These are phyloP conservation scores for Percopsis transmontana DNA, from an alignment of 2,113 vertebrate species.

Conservation along the genomic window DNA sequence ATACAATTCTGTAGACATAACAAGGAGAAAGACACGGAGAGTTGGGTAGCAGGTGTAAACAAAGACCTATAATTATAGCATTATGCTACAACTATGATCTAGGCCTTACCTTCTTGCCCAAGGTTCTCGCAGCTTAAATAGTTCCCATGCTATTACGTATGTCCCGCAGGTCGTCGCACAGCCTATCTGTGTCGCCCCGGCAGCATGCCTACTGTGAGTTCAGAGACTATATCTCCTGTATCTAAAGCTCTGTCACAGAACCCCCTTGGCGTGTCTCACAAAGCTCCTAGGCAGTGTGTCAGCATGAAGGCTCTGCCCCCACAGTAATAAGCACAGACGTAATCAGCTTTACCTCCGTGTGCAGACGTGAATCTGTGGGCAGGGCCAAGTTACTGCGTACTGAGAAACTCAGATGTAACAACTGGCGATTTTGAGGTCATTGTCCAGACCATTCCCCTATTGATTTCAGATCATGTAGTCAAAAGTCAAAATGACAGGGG, in stretches of 20 bases:
- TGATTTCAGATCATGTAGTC: too few relatives aligned
- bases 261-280: constrained; percentile 23
- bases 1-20: not conserved
- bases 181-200: constrained; percentile 33
- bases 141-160: constrained; percentile 50
- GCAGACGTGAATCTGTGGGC: constrained; percentile 62
- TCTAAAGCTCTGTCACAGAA: constrained; percentile 47
- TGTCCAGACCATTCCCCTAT: not conserved
- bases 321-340: constrained; percentile 58
- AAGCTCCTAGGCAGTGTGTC: constrained; percentile 39
- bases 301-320: constrained; percentile 31
- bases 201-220: constrained; percentile 68
- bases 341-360: constrained; percentile 72
- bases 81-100: not conserved
- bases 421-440: not conserved
- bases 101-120: constrained; percentile 66
- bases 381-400: constrained; percentile 34
- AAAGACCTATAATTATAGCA: not conserved
- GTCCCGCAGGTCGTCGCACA: constrained; percentile 48
- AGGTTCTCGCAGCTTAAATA: constrained; percentile 43
- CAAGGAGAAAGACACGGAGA: constrained; percentile 11
- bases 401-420: not conserved
- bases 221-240: constrained; percentile 53
- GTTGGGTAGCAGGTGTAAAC: constrained; percentile 50
- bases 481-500: too few relatives aligned